These are phyloP conservation scores for Bembecia ichneumoniformis DNA, from an alignment of 2,888 invertebrate genomes.

Conservation along the genomic window DNA sequence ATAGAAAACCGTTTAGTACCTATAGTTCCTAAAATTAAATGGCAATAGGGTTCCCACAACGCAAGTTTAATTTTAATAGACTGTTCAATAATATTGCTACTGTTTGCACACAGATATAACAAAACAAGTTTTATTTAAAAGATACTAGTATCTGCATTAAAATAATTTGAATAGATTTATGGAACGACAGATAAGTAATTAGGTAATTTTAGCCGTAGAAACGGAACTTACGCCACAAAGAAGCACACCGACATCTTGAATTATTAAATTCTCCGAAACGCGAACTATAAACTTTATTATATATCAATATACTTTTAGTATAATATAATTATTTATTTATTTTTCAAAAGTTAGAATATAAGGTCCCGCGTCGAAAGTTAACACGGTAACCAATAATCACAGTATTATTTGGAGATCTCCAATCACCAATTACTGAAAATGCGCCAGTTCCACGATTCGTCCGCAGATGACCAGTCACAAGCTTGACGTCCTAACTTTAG, in stretches of 20 bases:
- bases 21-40: too few species aligned
- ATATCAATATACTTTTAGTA: conserved; percentile 26
- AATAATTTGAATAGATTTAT: too few species aligned
- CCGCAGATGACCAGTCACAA: conserved; percentile 70
- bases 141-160: too few species aligned
- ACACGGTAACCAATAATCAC: conserved; percentile 69
- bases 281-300: conserved; percentile 18
- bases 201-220: background rate
- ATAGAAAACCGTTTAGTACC: too few species aligned
- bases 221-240: conserved; percentile 78
- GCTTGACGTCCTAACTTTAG: conserved; percentile 45
- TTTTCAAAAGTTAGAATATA: conserved; percentile 28
- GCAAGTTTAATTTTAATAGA: too few species aligned
- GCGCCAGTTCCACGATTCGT: conserved; percentile 71
- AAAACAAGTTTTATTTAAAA: too few species aligned
- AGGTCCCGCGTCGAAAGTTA: conserved; percentile 55
- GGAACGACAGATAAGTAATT: too few species aligned
- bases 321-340: conserved; percentile 7
- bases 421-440: conserved; percentile 72
- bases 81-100: too few species aligned
- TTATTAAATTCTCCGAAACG: conserved; percentile 25
- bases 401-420: conserved; percentile 67
- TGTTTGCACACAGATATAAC: too few species aligned
- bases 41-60: too few species aligned
- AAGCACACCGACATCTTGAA: conserved; percentile 78